A percentile compares a stretch with the other conserved stretches of the same genome.
Evolutionary conservation across 2,888 invertebrate genomes (phyloP).

Genomic region (Drosophila subquinaria): DNA sequence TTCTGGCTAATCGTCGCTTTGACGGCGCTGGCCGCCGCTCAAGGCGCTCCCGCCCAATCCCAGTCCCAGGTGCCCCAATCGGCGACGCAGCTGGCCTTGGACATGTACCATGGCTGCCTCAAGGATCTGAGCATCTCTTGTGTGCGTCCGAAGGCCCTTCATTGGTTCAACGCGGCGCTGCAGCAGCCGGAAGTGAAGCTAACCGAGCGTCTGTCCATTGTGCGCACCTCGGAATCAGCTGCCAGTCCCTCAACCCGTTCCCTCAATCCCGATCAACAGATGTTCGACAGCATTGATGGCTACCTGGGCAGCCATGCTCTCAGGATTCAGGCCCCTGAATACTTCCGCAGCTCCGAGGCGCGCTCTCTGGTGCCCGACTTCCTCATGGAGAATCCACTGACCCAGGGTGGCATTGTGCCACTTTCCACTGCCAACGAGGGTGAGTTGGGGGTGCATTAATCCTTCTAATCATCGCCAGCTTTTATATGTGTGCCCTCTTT

Average conservation of each 20-base stretch:
- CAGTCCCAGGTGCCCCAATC: constrained; percentile 87
- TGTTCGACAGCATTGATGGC: constrained; percentile 90
- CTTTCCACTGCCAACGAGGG: constrained; percentile 87
- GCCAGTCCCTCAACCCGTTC: constrained; percentile 50
- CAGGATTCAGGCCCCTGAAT: constrained; percentile 90
- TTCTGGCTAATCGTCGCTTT: constrained; percentile 66
- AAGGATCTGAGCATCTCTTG: constrained; percentile 90
- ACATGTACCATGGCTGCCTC: constrained; percentile 89
- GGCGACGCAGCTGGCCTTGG: constrained; percentile 88
- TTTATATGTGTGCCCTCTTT: background rate
- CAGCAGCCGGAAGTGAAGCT: constrained; percentile 90
- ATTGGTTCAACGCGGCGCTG: constrained; percentile 90
- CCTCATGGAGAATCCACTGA: constrained; percentile 85
- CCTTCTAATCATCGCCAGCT: background rate
- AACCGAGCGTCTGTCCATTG: constrained; percentile 91
- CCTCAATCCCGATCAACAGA: constrained; percentile 85
- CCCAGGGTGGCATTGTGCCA: constrained; percentile 90
- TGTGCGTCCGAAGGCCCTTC: constrained; percentile 91
- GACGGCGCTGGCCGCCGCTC: constrained; percentile 65
- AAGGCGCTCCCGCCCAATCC: constrained; percentile 56
- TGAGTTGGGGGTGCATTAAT: constrained; percentile 58
- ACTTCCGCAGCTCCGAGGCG: constrained; percentile 85
- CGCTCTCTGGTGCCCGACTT: constrained; percentile 83
- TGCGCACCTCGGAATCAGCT: constrained; percentile 87
- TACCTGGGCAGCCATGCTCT: constrained; percentile 92